Conservation (phyloP, 2,113 vertebrate species). For the Glaucomys volans region DNA sequence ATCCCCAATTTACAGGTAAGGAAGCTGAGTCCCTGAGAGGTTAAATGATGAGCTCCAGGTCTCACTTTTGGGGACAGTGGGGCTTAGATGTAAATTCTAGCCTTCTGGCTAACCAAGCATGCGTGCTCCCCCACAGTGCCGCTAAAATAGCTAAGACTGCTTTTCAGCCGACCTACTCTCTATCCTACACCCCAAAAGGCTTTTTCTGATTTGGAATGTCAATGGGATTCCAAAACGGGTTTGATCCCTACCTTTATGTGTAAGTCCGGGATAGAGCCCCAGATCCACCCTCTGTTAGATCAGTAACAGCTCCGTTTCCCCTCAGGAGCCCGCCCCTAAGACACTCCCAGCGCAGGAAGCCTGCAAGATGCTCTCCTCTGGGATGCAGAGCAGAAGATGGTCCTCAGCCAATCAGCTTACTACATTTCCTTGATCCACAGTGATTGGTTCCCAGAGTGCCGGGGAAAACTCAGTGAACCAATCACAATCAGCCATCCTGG, state of each 20-base stretch:
- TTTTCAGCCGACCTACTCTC: neutral
- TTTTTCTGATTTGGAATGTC: no score
- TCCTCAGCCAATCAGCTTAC: neutral
- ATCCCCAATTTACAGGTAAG: neutral
- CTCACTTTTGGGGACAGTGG: neutral
- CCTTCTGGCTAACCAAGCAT: neutral
- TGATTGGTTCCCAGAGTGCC: neutral
- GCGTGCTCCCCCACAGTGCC: neutral
- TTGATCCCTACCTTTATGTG: fast-evolving
- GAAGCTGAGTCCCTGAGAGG: neutral
- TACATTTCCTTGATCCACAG: neutral
- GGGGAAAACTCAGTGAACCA: neutral
- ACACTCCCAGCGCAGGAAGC: fast-evolving
- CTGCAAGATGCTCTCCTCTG: neutral
- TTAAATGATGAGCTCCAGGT: neutral
- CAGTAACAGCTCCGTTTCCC: neutral
- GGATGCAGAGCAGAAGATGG: fast-evolving
- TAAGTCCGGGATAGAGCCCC: neutral
- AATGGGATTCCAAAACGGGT: neutral
- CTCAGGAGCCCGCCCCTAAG: fast-evolving
- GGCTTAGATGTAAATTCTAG: neutral
- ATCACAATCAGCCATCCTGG: neutral
- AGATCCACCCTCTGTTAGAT: no score
- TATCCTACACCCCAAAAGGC: neutral
- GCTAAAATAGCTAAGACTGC: neutral